A percentile compares a stretch with the other conserved stretches of the same genome.
phyloP scores from a whole-genome alignment of 2,888 invertebrate genomes.

The Noctua comes region DNA sequence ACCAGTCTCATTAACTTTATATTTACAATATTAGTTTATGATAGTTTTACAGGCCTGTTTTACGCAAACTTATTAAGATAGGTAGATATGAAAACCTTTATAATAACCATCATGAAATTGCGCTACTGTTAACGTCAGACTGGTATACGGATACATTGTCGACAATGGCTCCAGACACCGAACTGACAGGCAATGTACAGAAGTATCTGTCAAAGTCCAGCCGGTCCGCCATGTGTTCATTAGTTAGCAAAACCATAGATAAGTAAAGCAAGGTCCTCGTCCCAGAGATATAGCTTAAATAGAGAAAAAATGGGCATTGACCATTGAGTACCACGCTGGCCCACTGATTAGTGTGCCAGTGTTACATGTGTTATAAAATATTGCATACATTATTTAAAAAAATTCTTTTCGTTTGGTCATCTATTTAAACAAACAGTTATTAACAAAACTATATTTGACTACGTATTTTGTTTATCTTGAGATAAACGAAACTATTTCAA shows the following conservation, averaged over 20 bases:
- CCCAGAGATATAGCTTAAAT: neutral
- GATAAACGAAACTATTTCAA: constrained; percentile 55
- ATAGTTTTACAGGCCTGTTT: neutral
- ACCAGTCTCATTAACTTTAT: constrained; percentile 20
- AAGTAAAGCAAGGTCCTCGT: neutral
- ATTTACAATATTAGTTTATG: constrained; percentile 32
- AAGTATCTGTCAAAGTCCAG: neutral
- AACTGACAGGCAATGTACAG: neutral
- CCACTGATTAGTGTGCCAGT: too few species aligned
- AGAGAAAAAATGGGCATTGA: neutral
- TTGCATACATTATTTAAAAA: too few species aligned
- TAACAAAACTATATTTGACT: constrained; percentile 31
- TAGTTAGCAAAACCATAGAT: neutral
- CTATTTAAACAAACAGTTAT: neutral
- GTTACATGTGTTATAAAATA: too few species aligned
- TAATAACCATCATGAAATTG: neutral
- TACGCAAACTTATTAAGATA: constrained; percentile 4
- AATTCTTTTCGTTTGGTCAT: too few species aligned
- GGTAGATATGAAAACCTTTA: neutral
- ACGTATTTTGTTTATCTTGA: constrained; percentile 38
- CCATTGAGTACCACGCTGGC: too few species aligned
- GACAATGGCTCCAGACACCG: neutral
- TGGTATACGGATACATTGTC: neutral
- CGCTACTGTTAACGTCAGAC: neutral
- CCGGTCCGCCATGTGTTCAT: neutral